phyloP scores from a whole-genome alignment of 2,797 vertebrate species.

The Periparus ater region DNA sequence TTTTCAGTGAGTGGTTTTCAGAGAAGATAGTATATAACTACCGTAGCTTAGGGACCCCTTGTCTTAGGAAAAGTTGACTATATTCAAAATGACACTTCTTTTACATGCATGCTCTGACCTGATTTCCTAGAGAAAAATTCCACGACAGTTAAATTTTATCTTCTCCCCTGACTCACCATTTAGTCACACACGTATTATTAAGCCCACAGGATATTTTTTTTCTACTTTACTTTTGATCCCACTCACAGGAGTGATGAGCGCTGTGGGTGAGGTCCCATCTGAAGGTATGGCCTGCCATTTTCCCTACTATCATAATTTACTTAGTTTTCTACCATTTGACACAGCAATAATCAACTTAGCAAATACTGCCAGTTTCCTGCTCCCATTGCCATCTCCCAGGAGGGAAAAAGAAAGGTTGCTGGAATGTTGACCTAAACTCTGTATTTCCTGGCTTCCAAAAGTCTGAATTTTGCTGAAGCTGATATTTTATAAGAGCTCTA shows the following conservation, averaged over 20 bases:
- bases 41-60: neutral
- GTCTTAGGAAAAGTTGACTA: neutral
- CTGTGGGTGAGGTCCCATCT: neutral
- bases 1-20: neutral
- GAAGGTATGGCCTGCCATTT: neutral
- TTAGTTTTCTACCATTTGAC: neutral
- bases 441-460: neutral
- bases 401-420: neutral
- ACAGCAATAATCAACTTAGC: neutral
- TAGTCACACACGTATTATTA: neutral
- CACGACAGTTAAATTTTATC: neutral
- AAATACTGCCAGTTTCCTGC: neutral
- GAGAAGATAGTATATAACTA: neutral
- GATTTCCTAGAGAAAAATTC: neutral
- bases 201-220: neutral
- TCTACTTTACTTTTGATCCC: neutral
- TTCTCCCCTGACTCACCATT: neutral
- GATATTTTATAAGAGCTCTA: neutral
- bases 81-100: neutral
- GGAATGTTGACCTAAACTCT: slow-evolving; percentile 23
- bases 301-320: neutral
- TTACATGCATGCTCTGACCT: neutral
- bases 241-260: neutral
- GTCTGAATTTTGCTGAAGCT: slow-evolving; percentile 34
- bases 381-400: neutral